Base-by-base conservation (phyloP, 1,140 invertebrate genomes). In the Zaprionus taronus region DNA sequence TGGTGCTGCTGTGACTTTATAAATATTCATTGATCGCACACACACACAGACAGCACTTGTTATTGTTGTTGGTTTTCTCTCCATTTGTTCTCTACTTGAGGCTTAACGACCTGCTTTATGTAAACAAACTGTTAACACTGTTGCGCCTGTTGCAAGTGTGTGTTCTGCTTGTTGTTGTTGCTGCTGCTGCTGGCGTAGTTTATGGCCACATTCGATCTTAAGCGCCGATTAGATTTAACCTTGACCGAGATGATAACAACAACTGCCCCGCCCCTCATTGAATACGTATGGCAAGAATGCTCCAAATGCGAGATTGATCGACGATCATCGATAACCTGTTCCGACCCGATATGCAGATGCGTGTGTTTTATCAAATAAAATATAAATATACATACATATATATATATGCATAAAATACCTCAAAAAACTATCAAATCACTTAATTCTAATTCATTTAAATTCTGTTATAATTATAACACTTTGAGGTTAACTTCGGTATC, bases 81-180 rank as follows among this genome's bases (percentile, higher is more conserved):
- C 38, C 72, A 72, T 79, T 68, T 72, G 49, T 79, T 34, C 63
- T 68, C 73, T 70, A 11, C 73, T 81, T 79, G n/a, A n/a, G n/a
- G 74, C 71, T 67, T 90, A 90, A 89, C 85, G 86, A 89, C 76
- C 77, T 85, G 79, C 79, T 85, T 90, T 90, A 81, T 89, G 85
- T 89, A 89, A 89, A 89, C 85, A 89, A 89, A 89, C 85, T 89
- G 85, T 89, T 89, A 89, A 89, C 85, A 89, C 85, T 72, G 85
- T 58, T 57, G 49, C 55, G 66, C 47, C 64, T 47, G 77, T 31
- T 66, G 63, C 75, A 57, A 56, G 53, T 62, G 60, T 69, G 22
- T 69, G 14, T n/a, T 75, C 9, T 66, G 28, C 44, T 61, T 74
- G 72, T 51, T 53, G 47, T 51, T 82, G 56, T 67, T 86, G 68